Evolutionary conservation across 2,888 invertebrate species (phyloP).

Genomic region (Cataglyphis cursor): DNA sequence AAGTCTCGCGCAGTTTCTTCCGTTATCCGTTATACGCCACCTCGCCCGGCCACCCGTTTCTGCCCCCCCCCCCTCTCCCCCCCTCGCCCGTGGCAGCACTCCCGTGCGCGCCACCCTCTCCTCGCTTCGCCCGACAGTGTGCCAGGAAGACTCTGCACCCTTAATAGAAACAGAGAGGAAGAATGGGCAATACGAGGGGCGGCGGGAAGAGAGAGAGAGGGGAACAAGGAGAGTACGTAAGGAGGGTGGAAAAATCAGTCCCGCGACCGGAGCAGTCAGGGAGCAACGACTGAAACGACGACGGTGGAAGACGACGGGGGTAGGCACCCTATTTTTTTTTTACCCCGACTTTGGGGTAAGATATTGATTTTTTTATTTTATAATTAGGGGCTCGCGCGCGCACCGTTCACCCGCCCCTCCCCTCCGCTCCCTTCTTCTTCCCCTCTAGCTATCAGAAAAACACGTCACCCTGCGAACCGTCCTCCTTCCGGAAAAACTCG

Average conservation of each 20-base stretch:
- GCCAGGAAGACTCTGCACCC: conserved; percentile 49
- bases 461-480: conserved; percentile 81
- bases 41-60: conserved; percentile 34
- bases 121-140: conserved; percentile 41
- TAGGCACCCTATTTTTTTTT: conserved; percentile 85
- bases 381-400: conserved; percentile 86
- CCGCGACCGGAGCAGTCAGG: conserved; percentile 75
- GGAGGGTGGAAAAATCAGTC: conserved; percentile 78
- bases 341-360: conserved; percentile 81
- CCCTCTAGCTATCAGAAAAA: conserved; percentile 84
- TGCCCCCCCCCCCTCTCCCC: too few species aligned
- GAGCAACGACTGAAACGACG: conserved; percentile 81
- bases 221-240: background rate
- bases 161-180: conserved; percentile 41
- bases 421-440: background rate
- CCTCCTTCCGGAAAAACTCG: conserved; percentile 33
- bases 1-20: conserved; percentile 82
- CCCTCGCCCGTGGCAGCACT: conserved; percentile 30
- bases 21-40: conserved; percentile 76
- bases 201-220: background rate
- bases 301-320: conserved; percentile 71
- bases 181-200: conserved; percentile 24
- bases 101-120: conserved; percentile 45
- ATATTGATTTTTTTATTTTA: conserved; percentile 87
- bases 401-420: conserved; percentile 74